Base-by-base conservation (phyloP, 2,888 invertebrate species). In the Synanthedon andrenaeformis region DNA sequence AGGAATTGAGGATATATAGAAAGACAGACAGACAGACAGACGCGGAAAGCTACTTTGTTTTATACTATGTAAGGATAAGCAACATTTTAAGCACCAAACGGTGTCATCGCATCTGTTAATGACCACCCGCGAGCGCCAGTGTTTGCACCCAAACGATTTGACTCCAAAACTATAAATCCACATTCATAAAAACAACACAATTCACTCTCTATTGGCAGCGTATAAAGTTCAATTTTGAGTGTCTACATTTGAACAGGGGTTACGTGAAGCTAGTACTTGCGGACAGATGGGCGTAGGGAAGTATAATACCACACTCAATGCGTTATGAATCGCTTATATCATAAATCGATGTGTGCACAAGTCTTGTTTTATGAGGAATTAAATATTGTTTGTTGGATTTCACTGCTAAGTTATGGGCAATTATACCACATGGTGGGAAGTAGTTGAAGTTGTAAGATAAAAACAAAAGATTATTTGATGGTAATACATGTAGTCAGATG, bases 41-140 rank as follows among this genome's bases (percentile, higher is more conserved):
- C 23, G 23, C 23, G 23, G 23, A 5, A 5, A 5, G 23, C 23
- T 4, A 23, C 5, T 23, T 23, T 23, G 23, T 5, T 23, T 23
- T 23, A 23, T 23, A 23, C 23, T 23, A 23, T 4, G 19, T 23
- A 23, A 23, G 23, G 19, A 49, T 49, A 49, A 49, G 59, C 56
- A 58, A 56, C 72, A 78, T 79, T 79, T 82, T 82, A 79, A 65
- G 59, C 60, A 62, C 57, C 45, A 42, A 42, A 55, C 55, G 61
- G 66, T 74, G 69, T 76, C 76, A 76, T 75, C 69, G 64, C 77
- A 74, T 71, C 72, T 75, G 71, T 72, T 72, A 74, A 74, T 76
- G 83, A 74, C 85, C 84, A 84, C 85, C 85, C 85, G 77, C 72
- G 75, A 72, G 72, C 70, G 66, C 67, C 66, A 61, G 52, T 58